Base-by-base conservation (phyloP, 2,888 invertebrate species). In the Crioceris asparagi region DNA sequence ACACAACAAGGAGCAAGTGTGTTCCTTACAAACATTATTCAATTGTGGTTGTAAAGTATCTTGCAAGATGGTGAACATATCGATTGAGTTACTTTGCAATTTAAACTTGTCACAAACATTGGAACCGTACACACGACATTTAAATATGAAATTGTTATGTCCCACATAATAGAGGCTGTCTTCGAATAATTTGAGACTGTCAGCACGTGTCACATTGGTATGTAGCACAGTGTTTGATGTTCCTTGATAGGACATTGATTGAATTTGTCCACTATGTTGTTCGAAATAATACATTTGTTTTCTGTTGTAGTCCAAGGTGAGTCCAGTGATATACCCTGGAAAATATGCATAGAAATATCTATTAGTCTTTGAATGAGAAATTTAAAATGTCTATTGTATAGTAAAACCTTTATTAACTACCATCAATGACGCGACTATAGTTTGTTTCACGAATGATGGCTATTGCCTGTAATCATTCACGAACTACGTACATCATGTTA, bases 281-380 rank as follows among this genome's bases (percentile, higher is more conserved):
- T 91, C 87, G 0, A 78, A 74, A 66, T 83, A 87, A 56, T 86
- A 96, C 4, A 94, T 60, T 15, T 72, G 60, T 47, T 73, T 67
- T 52, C 70, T 67, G 50, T 73, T 70, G 0, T 68, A 54, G 59
- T 80, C 76, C 32, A 40, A 64, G 46, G 49, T 69, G 44, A 58
- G 64, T 34, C 50, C 74, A 46, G 59, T 69, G 45, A 68, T 69
- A 37, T 56, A 54, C 15, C 57, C 56, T 51, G 27, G n/a, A n/a
- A n/a, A n/a, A n/a, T n/a, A n/a, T n/a, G 21, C 21, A 21, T 10
- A 21, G 7, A 21, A 21, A n/a, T n/a, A n/a, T n/a, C n/a, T n/a
- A n/a, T n/a, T n/a, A n/a, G n/a, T n/a, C n/a, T n/a, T n/a, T n/a
- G n/a, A n/a, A n/a, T n/a, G n/a, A n/a, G n/a, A n/a, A n/a, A n/a